These are phyloP conservation scores for Amphipyra tragopoginis DNA, from an alignment of 2,888 invertebrate species.

Conservation along the genomic window DNA sequence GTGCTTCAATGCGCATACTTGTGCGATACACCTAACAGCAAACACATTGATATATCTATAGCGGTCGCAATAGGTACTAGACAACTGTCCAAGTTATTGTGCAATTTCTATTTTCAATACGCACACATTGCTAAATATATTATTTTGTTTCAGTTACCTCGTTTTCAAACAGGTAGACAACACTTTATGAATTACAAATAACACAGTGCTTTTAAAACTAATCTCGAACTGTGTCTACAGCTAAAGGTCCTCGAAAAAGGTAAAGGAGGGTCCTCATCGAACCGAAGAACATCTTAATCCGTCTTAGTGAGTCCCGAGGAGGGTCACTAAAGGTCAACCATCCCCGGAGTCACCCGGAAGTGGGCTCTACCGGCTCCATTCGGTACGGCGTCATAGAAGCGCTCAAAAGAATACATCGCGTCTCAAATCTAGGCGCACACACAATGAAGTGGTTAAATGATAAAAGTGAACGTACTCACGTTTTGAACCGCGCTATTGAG, in stretches of 20 bases:
- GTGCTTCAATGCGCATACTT: slow-evolving; percentile 67
- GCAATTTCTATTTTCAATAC: slow-evolving; percentile 35
- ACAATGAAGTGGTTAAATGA: slow-evolving; percentile 25
- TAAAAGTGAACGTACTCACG: slow-evolving; percentile 74
- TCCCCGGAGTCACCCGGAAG: slow-evolving; percentile 1
- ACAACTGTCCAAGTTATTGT: slow-evolving; percentile 21
- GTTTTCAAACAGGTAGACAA: slow-evolving; percentile 7
- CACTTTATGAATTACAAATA: slow-evolving; percentile 14
- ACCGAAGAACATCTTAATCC: slow-evolving; percentile 29
- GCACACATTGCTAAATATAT: slow-evolving; percentile 28
- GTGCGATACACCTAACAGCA: slow-evolving; percentile 58
- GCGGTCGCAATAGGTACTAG: slow-evolving; percentile 16
- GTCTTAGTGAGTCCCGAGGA: slow-evolving; percentile 10
- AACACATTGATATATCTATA: slow-evolving; percentile 46
- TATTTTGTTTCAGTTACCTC: slow-evolving; percentile 8
- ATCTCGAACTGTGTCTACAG: slow-evolving; percentile 22
- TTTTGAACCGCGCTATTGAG: slow-evolving; percentile 85
- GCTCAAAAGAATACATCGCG: slow-evolving; percentile 23
- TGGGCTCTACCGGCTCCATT: slow-evolving; percentile 19
- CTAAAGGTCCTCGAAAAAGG: too few relatives aligned
- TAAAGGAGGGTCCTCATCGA: slow-evolving; percentile 11
- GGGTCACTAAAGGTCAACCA: neutral
- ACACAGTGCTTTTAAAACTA: slow-evolving; percentile 36
- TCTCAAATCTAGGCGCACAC: slow-evolving; percentile 38
- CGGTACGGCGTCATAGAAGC: slow-evolving; percentile 37